phyloP scores from a whole-genome alignment of 2,888 invertebrate species.

The Cosmia trapezina region DNA sequence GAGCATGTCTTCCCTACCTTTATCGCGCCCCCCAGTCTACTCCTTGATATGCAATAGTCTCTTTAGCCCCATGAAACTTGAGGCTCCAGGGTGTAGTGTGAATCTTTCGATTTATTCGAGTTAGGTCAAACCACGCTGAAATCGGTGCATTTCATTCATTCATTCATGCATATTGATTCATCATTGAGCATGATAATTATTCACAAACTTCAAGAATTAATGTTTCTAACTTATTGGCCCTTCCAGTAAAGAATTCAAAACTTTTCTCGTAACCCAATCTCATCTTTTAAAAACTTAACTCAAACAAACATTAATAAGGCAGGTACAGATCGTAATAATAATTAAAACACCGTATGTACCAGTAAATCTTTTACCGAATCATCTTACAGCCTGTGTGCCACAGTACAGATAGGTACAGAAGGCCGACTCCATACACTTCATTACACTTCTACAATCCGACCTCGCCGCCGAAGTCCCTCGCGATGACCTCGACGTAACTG shows the following conservation, averaged over 20 bases:
- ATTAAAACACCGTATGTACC: conserved; percentile 25
- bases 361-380: conserved; percentile 46
- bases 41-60: no score
- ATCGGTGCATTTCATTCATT: no score
- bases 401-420: conserved; percentile 6
- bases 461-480: no score
- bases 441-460: no score
- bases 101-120: no score
- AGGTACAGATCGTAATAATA: conserved; percentile 40
- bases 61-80: no score
- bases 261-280: conserved; percentile 7
- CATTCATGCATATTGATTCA: background rate
- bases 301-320: conserved; percentile 46
- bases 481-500: no score
- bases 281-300: conserved; percentile 27
- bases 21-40: no score
- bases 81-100: no score
- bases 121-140: no score
- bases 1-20: no score
- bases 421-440: background rate
- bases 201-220: background rate
- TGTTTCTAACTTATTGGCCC: background rate
- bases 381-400: background rate
- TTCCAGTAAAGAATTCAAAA: conserved; percentile 2
- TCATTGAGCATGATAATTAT: background rate